A percentile compares a stretch with the other conserved stretches of the same genome.
Evolutionary conservation across 1,140 invertebrate genomes (phyloP).

Genomic region (Amyelois transitella): DNA sequence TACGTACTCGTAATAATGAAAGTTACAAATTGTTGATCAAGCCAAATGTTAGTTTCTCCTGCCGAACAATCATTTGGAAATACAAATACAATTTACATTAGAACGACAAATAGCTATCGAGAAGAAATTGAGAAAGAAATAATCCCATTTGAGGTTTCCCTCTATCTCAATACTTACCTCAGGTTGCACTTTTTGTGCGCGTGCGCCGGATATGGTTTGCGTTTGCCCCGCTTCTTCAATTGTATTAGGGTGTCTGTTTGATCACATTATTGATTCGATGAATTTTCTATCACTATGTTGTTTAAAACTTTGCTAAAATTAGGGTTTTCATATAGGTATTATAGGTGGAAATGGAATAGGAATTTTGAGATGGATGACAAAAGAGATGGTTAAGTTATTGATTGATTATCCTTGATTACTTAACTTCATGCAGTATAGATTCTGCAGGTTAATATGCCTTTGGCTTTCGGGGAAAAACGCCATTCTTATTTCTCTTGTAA

Average conservation of each 20-base stretch:
- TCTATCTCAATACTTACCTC: constrained; percentile 22
- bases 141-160: constrained; percentile 57
- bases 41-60: constrained; percentile 29
- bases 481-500: too few species aligned
- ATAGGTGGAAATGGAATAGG: too few species aligned
- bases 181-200: constrained; percentile 38
- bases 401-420: too few species aligned
- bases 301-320: not conserved
- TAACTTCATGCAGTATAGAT: too few species aligned
- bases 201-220: constrained; percentile 48
- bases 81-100: constrained; percentile 46
- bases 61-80: constrained; percentile 26
- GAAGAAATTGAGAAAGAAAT: constrained; percentile 39
- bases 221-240: not conserved
- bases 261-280: not conserved
- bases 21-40: too few species aligned
- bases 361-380: too few species aligned
- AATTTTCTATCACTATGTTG: not conserved
- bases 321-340: too few species aligned
- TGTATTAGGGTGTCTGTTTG: not conserved
- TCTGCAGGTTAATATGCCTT: too few species aligned
- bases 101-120: constrained; percentile 36
- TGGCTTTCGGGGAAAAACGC: too few species aligned
- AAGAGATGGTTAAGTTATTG: too few species aligned
- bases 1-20: too few species aligned